phyloP scores from a whole-genome alignment of 2,113 vertebrate species.

The Saccopteryx bilineata region DNA sequence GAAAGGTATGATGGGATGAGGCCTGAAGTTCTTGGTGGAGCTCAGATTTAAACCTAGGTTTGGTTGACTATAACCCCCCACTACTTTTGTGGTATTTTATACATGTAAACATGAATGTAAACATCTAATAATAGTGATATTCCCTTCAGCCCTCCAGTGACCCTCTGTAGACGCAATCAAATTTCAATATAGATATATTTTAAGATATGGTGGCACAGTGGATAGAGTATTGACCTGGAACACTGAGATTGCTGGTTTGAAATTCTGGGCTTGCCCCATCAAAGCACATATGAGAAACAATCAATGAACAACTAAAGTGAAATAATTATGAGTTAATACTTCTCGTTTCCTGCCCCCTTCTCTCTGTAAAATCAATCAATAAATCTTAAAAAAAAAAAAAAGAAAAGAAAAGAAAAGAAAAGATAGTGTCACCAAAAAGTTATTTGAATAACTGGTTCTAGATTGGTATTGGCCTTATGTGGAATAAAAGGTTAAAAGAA shows the following conservation, averaged over 20 bases:
- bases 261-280: too few species aligned
- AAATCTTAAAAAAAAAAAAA: neutral
- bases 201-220: too few species aligned
- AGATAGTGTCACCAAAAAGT: neutral
- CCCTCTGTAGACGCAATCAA: neutral
- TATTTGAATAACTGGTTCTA: conserved; percentile 9
- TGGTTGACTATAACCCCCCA: neutral
- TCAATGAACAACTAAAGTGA: too few species aligned
- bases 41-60: neutral
- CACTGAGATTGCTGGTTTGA: too few species aligned
- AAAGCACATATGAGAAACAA: too few species aligned
- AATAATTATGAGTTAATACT: too few species aligned
- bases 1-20: neutral
- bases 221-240: too few species aligned
- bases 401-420: neutral
- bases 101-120: neutral
- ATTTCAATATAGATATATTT: neutral
- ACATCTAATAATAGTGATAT: neutral
- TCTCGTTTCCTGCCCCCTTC: too few species aligned
- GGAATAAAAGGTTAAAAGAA: neutral
- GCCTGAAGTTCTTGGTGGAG: neutral
- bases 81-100: neutral
- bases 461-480: neutral
- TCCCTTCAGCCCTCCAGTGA: neutral
- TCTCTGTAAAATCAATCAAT: too few species aligned